These are phyloP conservation scores for Eleginops maclovinus DNA, from an alignment of 2,113 vertebrate species.

Conservation along the genomic window DNA sequence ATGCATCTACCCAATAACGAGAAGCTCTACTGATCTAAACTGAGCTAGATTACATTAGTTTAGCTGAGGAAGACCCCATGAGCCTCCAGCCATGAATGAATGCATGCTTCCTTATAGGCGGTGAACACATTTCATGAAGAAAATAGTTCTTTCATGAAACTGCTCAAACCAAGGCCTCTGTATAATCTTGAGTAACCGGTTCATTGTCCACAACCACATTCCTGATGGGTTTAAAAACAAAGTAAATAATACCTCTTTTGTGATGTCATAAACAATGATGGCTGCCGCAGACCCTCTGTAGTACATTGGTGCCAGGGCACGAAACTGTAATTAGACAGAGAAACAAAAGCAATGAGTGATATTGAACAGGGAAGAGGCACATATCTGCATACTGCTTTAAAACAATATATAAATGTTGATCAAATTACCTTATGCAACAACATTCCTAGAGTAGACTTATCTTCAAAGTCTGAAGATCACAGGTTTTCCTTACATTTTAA, in stretches of 20 bases:
- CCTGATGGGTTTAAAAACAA: too few relatives aligned
- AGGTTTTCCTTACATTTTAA: constrained; percentile 1
- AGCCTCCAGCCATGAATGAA: too few relatives aligned
- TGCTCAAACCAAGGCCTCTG: too few relatives aligned
- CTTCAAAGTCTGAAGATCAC: background rate
- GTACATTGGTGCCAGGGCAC: constrained; percentile 98
- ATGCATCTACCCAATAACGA: too few relatives aligned
- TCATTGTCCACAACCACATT: too few relatives aligned
- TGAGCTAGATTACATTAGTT: too few relatives aligned
- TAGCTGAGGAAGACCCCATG: too few relatives aligned
- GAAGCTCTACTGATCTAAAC: too few relatives aligned
- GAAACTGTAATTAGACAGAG: constrained; percentile 86
- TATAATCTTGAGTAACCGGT: too few relatives aligned
- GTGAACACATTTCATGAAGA: too few relatives aligned
- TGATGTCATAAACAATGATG: constrained; percentile 98
- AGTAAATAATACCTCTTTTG: constrained; percentile 90
- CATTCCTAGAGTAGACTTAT: background rate
- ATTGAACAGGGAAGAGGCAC: background rate
- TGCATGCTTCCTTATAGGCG: too few relatives aligned
- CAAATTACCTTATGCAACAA: background rate
- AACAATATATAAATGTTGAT: constrained; percentile 3
- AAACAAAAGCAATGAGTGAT: constrained; percentile 21
- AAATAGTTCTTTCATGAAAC: too few relatives aligned
- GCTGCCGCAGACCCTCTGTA: constrained; percentile 98
- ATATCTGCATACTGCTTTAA: background rate